These are phyloP conservation scores for Caenorhabditis zanzibari DNA, from an alignment of 2,888 invertebrate genomes.

Conservation along the genomic window DNA sequence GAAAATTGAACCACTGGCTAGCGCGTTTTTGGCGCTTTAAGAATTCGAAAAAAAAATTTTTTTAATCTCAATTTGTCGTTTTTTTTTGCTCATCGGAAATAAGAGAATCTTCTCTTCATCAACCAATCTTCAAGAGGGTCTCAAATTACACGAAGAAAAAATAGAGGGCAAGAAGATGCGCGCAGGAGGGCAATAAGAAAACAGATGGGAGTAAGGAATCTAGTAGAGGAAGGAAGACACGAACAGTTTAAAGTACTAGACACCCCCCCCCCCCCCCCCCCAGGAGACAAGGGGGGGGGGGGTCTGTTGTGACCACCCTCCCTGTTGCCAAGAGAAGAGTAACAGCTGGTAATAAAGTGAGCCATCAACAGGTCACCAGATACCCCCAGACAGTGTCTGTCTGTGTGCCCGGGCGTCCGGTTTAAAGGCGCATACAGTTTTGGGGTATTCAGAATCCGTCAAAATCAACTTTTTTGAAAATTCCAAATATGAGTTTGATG, in stretches of 20 bases:
- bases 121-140: neutral
- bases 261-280: no score
- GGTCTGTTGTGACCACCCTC: constrained; percentile 2
- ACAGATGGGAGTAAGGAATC: neutral
- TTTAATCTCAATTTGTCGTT: no score
- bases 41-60: neutral
- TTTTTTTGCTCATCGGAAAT: neutral
- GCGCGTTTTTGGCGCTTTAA: no score
- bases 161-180: constrained; percentile 7
- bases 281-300: no score
- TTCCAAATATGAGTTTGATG: no score
- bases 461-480: no score
- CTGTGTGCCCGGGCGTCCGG: no score
- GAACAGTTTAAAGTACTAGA: constrained; percentile 48
- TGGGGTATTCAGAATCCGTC: no score
- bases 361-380: neutral
- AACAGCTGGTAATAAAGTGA: neutral
- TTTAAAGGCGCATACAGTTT: no score
- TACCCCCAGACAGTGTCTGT: neutral
- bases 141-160: constrained; percentile 21
- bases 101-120: constrained; percentile 1
- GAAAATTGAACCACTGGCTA: no score
- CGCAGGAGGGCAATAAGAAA: constrained; percentile 5
- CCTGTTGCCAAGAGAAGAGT: neutral
- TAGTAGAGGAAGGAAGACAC: neutral